phyloP scores from a whole-genome alignment of 2,113 vertebrate genomes.

The Gnathonemus echidnorhynchus region DNA sequence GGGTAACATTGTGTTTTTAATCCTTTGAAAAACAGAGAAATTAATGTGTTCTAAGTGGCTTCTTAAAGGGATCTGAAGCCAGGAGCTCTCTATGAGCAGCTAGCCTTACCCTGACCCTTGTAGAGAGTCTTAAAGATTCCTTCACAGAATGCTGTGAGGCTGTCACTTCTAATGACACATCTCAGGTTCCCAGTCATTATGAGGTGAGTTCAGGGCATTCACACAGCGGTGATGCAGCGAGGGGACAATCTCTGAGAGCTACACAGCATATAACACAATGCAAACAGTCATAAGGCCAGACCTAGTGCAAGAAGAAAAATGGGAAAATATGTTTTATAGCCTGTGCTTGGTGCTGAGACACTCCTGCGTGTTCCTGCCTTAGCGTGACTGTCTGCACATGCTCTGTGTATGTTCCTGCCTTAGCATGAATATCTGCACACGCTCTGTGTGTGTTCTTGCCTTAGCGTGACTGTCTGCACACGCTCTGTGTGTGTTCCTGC shows the following conservation, averaged over 20 bases:
- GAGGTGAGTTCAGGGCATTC: not conserved
- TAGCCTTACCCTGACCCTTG: not conserved
- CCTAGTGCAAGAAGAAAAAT: not conserved
- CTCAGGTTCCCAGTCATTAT: not conserved
- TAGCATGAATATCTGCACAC: too few relatives aligned
- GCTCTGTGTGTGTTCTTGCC: too few relatives aligned
- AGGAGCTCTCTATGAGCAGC: not conserved
- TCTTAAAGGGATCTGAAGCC: not conserved
- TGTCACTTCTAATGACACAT: not conserved
- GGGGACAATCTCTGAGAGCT: not conserved
- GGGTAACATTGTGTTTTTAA: not conserved
- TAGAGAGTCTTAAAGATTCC: not conserved
- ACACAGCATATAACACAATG: not conserved
- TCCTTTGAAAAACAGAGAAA: not conserved
- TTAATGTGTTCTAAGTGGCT: not conserved
- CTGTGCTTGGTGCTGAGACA: not conserved
- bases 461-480: too few relatives aligned
- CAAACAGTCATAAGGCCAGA: not conserved
- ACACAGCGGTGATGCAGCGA: not conserved
- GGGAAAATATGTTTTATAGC: not conserved
- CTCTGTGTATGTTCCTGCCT: too few relatives aligned
- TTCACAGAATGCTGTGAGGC: not conserved
- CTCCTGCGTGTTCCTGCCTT: not conserved
- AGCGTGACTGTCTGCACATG: too few relatives aligned
- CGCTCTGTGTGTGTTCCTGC: too few relatives aligned